Evolutionary conservation across 2,888 invertebrate genomes (phyloP).

Genomic region (Platycheirus albimanus): DNA sequence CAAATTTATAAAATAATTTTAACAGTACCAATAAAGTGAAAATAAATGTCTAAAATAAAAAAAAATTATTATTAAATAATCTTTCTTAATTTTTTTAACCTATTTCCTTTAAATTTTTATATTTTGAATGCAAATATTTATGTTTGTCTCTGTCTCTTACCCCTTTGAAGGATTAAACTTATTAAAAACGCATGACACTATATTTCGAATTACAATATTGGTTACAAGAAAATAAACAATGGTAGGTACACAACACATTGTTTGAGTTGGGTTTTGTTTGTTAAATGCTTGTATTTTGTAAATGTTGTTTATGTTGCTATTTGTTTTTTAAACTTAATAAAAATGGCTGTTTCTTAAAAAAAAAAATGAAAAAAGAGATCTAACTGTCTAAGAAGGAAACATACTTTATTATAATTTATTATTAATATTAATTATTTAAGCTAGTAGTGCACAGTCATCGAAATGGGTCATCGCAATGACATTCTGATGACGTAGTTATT

Average conservation of each 20-base stretch:
- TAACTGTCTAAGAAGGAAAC: background rate
- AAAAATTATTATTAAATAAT: conserved; percentile 33
- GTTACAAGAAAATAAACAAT: conserved; percentile 2
- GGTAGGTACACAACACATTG: conserved; percentile 25
- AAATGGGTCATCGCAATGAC: too few relatives aligned
- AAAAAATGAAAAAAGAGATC: too few relatives aligned
- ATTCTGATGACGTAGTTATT: too few relatives aligned
- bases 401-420: too few relatives aligned
- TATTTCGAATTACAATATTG: background rate
- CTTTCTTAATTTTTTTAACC: conserved; percentile 33
- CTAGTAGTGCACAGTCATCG: too few relatives aligned
- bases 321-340: background rate
- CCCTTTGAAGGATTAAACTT: background rate
- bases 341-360: background rate
- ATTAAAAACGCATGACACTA: conserved; percentile 7
- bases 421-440: too few relatives aligned
- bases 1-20: conserved; percentile 70
- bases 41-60: conserved; percentile 54
- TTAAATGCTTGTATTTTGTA: conserved; percentile 1
- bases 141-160: background rate
- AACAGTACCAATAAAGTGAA: conserved; percentile 70
- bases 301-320: background rate
- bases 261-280: conserved; percentile 16
- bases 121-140: background rate
- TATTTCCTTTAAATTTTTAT: background rate